Evolutionary conservation across 2,113 vertebrate species (phyloP), one percentile per base, ranked within the genome.

Genomic region (rabbit (Oryctolagus cuniculus)): DNA sequence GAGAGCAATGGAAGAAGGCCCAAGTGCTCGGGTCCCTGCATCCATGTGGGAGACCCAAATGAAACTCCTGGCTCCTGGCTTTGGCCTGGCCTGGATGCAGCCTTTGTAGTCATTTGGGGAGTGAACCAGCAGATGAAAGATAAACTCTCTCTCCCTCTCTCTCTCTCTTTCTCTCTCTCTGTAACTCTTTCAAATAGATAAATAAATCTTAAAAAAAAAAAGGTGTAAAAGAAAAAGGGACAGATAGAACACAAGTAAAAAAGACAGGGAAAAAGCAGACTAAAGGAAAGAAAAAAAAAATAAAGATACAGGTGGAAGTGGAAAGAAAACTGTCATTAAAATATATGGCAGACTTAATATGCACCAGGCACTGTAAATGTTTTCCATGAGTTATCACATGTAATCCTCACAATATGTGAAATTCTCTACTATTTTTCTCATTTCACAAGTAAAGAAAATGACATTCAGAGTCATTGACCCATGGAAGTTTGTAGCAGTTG

Each of bases 401-500:
- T n/a, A 64, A 89, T 67, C 55, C 22, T 80, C 51, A 24, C 49
- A 81, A 3, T n/a, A 24, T 16, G 73, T 55, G 44, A 44, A 25
- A 93, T 31, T 5, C 31, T 74, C 29, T 69, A n/a, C 19, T 69
- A 12, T n/a, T 58, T 84, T 78, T 61, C 31, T 51, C 16, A 73
- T 15, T 36, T 38, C 82, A 69, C 24, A 66, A 49, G 78, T 89
- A 94, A 93, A 13, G n/a, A 89, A 84, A 72, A 44, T 27, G 16
- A 49, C 34, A 22, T 69, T 63, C 85, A 87, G 36, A 67, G 19
- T 22, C 49, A 67, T 17, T 81, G 63, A 44, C 9, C 66, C 55
- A 34, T 70, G 49, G 10, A 92, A 89, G 44, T 36, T 73, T 38
- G 38, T 38, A 3, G 38, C 38, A 38, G 38, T 38, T 38, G 38